phyloP scores from a whole-genome alignment of 2,113 vertebrate genomes.

The Tragulus kanchil region DNA sequence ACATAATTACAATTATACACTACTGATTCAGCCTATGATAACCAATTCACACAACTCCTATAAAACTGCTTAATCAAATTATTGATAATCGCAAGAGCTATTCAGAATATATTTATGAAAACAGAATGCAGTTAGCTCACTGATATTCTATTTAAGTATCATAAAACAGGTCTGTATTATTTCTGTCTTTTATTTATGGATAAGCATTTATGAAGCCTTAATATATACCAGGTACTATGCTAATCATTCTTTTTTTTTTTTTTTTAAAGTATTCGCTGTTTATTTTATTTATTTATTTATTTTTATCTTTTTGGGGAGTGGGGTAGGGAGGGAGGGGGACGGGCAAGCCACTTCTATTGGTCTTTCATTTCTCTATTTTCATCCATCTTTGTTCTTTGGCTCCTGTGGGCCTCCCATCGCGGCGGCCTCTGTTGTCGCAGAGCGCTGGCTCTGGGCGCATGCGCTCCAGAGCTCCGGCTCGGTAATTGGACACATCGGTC shows the following conservation, averaged over 20 bases:
- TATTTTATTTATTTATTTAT: too few relatives aligned
- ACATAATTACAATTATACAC: constrained; percentile 45
- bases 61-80: constrained; percentile 44
- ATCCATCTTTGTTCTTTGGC: too few relatives aligned
- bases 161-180: not conserved
- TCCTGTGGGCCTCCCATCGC: too few relatives aligned
- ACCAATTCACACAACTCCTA: not conserved
- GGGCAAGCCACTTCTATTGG: too few relatives aligned
- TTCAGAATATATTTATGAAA: constrained; percentile 52
- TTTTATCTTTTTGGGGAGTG: too few relatives aligned
- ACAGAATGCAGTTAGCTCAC: constrained; percentile 39
- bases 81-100: constrained; percentile 26
- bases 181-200: not conserved
- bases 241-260: not conserved
- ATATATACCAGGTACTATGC: not conserved
- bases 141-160: not conserved
- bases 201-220: not conserved
- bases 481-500: too few relatives aligned
- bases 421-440: too few relatives aligned
- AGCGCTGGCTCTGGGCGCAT: too few relatives aligned
- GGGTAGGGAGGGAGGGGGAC: too few relatives aligned
- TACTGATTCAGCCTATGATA: not conserved
- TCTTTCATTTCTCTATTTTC: too few relatives aligned
- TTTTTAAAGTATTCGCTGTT: too few relatives aligned
- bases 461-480: too few relatives aligned